Base-by-base conservation (phyloP, 2,888 invertebrate species). In the Chydorus sphaericus region DNA sequence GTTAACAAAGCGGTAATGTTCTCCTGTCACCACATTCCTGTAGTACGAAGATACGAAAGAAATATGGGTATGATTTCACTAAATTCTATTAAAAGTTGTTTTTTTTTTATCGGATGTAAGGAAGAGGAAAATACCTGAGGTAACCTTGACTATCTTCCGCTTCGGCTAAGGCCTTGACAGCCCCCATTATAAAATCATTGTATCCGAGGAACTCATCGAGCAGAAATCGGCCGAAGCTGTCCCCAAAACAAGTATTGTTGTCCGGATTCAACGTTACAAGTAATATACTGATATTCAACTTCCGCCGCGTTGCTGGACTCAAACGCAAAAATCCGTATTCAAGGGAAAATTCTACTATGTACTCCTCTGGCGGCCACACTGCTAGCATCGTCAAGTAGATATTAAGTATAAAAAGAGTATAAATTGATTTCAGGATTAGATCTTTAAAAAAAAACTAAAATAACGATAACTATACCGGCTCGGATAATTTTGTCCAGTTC, bases 1-100 rank as follows among this genome's bases (percentile, higher is more conserved):
- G 63, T 88, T 90, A 52, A 98, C 94, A 71, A 98, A 98, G 59
- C 94, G 83, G 71, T 93, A 99, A 70, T 97, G 96, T 68, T 97
- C 97, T 14, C 97, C 96, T 14, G 94, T 94, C 56, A 96, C 88
- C 49, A 98, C 92, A 72, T 98, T 97, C 65, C 96, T 89, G 20
- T 8, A 16, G 5, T n/a, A 50, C 28, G 2, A 20, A 14, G 28
- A 10, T 11, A 14, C 58, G 18, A 31, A 16, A 29, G 14, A 26
- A 53, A 18, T 36, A 38, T 50, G 16, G n/a, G 16, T 31, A 4
- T 52, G 11, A 1, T n/a, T 14, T 20, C 3, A 1, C 36, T 3
- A 51, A 7, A 31, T 1, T 30, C 2, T 23, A 26, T 33, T 10
- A 53, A 56, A 30, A 18, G n/a, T 54, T 16, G 31, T 14, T 11